A percentile compares a stretch with the other conserved stretches of the same genome.
Conservation (phyloP, 2,888 invertebrate species). For the Sylvicola cinctus region DNA sequence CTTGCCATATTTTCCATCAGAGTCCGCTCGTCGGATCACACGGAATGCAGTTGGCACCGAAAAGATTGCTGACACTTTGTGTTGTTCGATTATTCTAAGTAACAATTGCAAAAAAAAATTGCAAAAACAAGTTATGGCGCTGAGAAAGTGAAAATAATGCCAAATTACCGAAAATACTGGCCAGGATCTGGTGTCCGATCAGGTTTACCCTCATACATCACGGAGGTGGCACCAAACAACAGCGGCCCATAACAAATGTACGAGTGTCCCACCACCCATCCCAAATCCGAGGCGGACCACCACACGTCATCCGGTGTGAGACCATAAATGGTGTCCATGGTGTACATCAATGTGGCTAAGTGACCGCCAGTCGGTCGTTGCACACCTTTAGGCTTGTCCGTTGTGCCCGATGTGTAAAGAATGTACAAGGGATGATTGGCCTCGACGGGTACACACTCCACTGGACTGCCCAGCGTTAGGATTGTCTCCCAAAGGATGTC, state of each 20-base stretch:
- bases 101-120: conserved; percentile 7
- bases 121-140: neutral
- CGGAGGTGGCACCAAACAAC: conserved; percentile 52
- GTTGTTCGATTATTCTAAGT: conserved; percentile 72
- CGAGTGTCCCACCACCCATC: conserved; percentile 89
- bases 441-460: conserved; percentile 66
- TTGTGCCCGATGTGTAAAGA: conserved; percentile 81
- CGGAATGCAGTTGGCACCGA: conserved; percentile 82
- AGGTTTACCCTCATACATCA: conserved; percentile 85
- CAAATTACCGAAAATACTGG: conserved; percentile 83
- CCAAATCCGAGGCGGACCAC: conserved; percentile 81
- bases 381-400: conserved; percentile 54
- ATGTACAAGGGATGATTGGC: conserved; percentile 60
- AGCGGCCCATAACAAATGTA: conserved; percentile 87
- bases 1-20: conserved; percentile 42
- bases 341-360: conserved; percentile 66
- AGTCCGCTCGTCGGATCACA: conserved; percentile 65
- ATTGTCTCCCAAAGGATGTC: conserved; percentile 68
- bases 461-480: conserved; percentile 37
- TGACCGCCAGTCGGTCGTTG: conserved; percentile 78
- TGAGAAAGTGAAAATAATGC: too few species aligned
- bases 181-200: conserved; percentile 85
- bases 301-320: conserved; percentile 58
- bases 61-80: conserved; percentile 66
- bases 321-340: conserved; percentile 65